A percentile compares a stretch with the other conserved stretches of the same genome.
These are phyloP conservation scores for Chaetogeoica ovagalla DNA, from an alignment of 2,888 invertebrate genomes.

Conservation along the genomic window DNA sequence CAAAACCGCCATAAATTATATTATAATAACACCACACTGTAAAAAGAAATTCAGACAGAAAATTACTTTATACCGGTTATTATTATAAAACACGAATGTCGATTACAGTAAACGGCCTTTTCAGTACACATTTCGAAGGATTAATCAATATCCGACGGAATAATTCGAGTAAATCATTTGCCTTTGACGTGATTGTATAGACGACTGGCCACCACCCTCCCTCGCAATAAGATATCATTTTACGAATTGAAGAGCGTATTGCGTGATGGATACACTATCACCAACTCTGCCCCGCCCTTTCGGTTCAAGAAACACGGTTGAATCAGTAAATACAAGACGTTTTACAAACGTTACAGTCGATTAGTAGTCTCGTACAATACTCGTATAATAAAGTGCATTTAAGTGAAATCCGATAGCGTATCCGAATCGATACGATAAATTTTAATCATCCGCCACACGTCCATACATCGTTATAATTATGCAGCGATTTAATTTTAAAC, in stretches of 20 bases:
- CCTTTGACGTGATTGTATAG: neutral
- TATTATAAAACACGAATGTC: too few relatives aligned
- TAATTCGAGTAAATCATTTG: too few relatives aligned
- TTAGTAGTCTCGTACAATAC: neutral
- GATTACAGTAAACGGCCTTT: too few relatives aligned
- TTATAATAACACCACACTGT: too few relatives aligned
- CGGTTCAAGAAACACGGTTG: neutral
- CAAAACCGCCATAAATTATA: too few relatives aligned
- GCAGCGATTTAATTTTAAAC: too few relatives aligned
- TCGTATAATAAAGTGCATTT: neutral
- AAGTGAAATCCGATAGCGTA: slow-evolving; percentile 14
- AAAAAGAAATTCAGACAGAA: too few relatives aligned
- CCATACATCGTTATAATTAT: neutral
- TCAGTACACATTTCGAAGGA: too few relatives aligned
- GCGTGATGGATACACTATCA: neutral
- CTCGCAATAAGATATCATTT: neutral
- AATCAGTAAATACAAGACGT: neutral
- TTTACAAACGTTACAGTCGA: neutral
- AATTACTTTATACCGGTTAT: too few relatives aligned
- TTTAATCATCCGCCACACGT: neutral
- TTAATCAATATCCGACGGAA: neutral
- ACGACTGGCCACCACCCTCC: too few relatives aligned
- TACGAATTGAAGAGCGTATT: neutral
- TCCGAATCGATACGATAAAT: neutral
- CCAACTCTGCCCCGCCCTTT: neutral